A percentile compares a stretch with the other conserved stretches of the same genome.
Conservation (phyloP, 2,113 vertebrate genomes). For the Myiozetetes cayanensis region DNA sequence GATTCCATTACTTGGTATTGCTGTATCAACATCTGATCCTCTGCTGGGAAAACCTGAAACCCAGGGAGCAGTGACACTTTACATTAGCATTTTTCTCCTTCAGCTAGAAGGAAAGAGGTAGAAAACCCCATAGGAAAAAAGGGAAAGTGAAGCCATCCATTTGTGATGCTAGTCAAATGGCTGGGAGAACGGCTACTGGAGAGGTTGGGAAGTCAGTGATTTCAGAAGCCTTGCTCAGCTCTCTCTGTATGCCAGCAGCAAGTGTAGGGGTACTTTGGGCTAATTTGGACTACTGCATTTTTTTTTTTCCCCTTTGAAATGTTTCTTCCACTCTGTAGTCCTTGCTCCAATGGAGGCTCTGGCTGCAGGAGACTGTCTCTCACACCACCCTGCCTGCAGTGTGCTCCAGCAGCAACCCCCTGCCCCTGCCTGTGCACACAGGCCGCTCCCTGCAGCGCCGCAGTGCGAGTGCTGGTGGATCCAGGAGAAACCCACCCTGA, state of each 20-base stretch:
- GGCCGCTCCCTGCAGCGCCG: fast-evolving
- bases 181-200: background rate
- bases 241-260: background rate
- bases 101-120: background rate
- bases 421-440: background rate
- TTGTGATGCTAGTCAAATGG: background rate
- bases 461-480: background rate
- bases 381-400: fast-evolving
- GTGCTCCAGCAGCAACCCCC: background rate
- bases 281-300: background rate
- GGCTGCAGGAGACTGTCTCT: background rate
- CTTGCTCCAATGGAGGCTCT: background rate
- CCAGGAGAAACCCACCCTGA: background rate
- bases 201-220: background rate
- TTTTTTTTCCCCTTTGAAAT: background rate
- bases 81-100: background rate
- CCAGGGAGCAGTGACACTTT: background rate
- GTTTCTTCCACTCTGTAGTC: background rate
- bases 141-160: background rate
- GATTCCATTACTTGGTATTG: background rate
- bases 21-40: background rate
- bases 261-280: background rate
- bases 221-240: background rate
- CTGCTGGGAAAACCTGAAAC: background rate
- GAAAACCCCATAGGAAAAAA: background rate